phyloP scores from a whole-genome alignment of 2,113 vertebrate species.

The Meriones unguiculatus region DNA sequence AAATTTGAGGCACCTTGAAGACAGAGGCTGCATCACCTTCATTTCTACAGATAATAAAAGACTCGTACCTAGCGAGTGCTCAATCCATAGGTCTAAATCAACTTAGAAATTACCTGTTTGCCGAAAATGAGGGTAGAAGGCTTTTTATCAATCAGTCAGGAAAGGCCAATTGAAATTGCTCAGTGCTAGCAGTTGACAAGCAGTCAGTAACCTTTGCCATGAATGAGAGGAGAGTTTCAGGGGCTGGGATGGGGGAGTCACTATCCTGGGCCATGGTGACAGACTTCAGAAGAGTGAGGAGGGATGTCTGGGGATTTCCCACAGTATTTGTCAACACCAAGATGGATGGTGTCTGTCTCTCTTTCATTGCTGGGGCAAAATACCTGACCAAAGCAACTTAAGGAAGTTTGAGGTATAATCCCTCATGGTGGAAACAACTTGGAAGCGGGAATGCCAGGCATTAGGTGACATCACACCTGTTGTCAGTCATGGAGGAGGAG shows the following conservation, averaged over 20 bases:
- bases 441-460: background rate
- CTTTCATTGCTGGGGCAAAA: background rate
- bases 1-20: background rate
- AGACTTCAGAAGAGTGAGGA: background rate
- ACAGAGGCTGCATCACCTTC: background rate
- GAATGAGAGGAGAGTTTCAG: background rate
- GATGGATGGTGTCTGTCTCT: background rate
- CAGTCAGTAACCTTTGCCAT: background rate
- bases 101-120: background rate
- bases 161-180: background rate
- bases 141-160: background rate
- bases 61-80: background rate
- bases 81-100: background rate
- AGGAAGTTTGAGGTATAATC: too few species aligned
- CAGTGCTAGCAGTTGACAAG: background rate
- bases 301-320: background rate
- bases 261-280: background rate
- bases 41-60: slow-evolving; percentile 28
- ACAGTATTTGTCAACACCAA: background rate
- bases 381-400: background rate
- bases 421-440: background rate
- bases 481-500: background rate
- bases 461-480: background rate
- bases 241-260: background rate
- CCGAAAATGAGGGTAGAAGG: background rate